Percentiles rank a stretch among this genome's conserved stretches.
Evolutionary conservation across 2,888 invertebrate genomes (phyloP).

Genomic region (Apoderus coryli): DNA sequence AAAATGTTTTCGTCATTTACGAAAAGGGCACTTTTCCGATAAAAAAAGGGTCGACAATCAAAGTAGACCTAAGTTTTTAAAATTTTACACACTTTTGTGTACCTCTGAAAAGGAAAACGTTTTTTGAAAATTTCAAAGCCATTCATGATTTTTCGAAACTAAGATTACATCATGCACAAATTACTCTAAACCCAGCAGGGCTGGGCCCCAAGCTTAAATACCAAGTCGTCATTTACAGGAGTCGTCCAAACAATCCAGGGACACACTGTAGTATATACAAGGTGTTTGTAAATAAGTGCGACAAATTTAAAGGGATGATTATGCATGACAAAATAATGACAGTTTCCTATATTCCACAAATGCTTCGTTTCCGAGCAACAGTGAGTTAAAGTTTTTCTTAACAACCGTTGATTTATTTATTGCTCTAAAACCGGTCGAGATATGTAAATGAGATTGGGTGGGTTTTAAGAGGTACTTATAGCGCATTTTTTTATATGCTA

Average conservation of each 20-base stretch:
- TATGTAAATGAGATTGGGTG: too few species aligned
- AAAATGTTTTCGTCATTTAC: slow-evolving; percentile 2
- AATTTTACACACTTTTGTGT: slow-evolving; percentile 1
- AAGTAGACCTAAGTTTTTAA: slow-evolving; percentile 3
- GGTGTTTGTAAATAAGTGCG: too few species aligned
- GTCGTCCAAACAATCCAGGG: not conserved
- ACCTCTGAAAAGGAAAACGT: not conserved
- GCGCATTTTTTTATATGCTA: too few species aligned
- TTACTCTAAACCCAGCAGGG: slow-evolving; percentile 1
- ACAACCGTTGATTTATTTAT: too few species aligned
- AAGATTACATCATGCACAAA: not conserved
- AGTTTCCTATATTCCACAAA: too few species aligned
- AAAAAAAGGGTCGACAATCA: not conserved
- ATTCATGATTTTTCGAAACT: slow-evolving; percentile 2
- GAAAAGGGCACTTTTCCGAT: slow-evolving; percentile 1
- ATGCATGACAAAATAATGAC: too few species aligned
- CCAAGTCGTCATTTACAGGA: not conserved
- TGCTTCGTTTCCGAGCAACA: too few species aligned
- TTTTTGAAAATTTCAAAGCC: not conserved
- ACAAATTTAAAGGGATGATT: too few species aligned
- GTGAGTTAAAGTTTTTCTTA: too few species aligned
- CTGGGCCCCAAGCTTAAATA: slow-evolving; percentile 1
- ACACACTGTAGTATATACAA: slow-evolving; percentile 3
- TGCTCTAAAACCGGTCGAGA: too few species aligned
- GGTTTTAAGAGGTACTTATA: too few species aligned